Percentiles rank a stretch among this genome's conserved stretches.
These are phyloP conservation scores for Anolis apletophallus DNA, from an alignment of 2,797 vertebrate genomes.

Conservation along the genomic window DNA sequence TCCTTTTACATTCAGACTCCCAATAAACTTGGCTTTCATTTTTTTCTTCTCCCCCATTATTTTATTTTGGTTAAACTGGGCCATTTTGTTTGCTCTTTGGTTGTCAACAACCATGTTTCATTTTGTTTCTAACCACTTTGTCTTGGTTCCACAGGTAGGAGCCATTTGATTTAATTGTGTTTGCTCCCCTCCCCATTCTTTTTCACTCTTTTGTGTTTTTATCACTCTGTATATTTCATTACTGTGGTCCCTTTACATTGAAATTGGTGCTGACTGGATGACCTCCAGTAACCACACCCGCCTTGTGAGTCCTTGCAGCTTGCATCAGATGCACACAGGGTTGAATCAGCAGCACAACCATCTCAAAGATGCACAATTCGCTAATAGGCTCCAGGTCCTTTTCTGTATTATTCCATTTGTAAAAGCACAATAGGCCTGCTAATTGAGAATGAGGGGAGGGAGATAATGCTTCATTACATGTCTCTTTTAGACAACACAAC, in stretches of 20 bases:
- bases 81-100: slow-evolving; percentile 54
- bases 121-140: neutral
- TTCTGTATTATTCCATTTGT: neutral
- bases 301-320: slow-evolving; percentile 34
- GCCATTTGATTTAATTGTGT: slow-evolving; percentile 11
- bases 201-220: slow-evolving; percentile 34
- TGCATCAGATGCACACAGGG: slow-evolving; percentile 47
- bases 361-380: slow-evolving; percentile 29
- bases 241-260: slow-evolving; percentile 56
- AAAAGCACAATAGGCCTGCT: slow-evolving; percentile 49
- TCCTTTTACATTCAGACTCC: slow-evolving; percentile 46
- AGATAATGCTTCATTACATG: too few species aligned
- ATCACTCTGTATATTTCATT: slow-evolving; percentile 45
- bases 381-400: slow-evolving; percentile 18
- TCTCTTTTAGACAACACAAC: neutral
- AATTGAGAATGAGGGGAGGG: neutral
- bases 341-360: slow-evolving; percentile 15
- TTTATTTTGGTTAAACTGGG: slow-evolving; percentile 54
- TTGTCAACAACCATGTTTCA: slow-evolving; percentile 31
- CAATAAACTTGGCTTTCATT: slow-evolving; percentile 67
- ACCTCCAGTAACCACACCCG: slow-evolving; percentile 64
- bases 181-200: neutral
- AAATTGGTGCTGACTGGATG: slow-evolving; percentile 74
- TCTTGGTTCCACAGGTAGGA: slow-evolving; percentile 3
- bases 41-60: slow-evolving; percentile 34